Evolutionary conservation across 1,140 invertebrate genomes (phyloP).

Genomic region (Caenorhabditis brenneri): DNA sequence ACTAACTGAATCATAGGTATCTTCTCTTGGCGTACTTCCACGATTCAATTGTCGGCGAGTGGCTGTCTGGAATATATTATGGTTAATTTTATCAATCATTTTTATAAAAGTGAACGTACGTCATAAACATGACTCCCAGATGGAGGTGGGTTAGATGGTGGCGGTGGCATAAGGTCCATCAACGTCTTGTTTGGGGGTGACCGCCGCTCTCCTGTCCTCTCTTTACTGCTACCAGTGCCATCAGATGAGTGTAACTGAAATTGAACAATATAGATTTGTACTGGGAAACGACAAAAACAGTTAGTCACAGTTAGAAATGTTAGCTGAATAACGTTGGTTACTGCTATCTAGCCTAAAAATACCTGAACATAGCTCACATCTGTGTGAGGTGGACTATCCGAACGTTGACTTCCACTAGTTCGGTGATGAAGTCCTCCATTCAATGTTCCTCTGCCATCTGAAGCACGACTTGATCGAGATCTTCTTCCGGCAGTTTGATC

Average conservation of each 20-base stretch:
- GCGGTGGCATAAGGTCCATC: constrained; percentile 62
- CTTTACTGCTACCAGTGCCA: constrained; percentile 61
- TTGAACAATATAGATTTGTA: neutral
- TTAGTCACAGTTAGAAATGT: neutral
- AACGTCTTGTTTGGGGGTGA: constrained; percentile 58
- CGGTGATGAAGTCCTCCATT: constrained; percentile 22
- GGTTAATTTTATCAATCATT: neutral
- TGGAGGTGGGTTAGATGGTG: constrained; percentile 55
- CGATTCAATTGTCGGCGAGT: constrained; percentile 1
- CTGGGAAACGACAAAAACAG: no score
- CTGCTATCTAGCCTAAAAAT: constrained; percentile 30
- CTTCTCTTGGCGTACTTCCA: constrained; percentile 29
- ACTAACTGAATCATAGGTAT: constrained; percentile 41
- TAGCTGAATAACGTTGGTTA: neutral
- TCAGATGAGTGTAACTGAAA: constrained; percentile 62
- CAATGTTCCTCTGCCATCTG: constrained; percentile 28
- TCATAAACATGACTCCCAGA: constrained; percentile 42
- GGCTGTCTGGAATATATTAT: constrained; percentile 9
- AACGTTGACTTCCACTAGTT: constrained; percentile 43
- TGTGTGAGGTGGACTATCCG: constrained; percentile 65
- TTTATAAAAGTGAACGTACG: neutral
- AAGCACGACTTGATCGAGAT: constrained; percentile 34
- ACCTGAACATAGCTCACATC: constrained; percentile 67
- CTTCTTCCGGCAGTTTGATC: constrained; percentile 46
- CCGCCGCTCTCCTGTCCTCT: constrained; percentile 46